phyloP scores from a whole-genome alignment of 2,113 vertebrate species.

The Semnornis frantzii region DNA sequence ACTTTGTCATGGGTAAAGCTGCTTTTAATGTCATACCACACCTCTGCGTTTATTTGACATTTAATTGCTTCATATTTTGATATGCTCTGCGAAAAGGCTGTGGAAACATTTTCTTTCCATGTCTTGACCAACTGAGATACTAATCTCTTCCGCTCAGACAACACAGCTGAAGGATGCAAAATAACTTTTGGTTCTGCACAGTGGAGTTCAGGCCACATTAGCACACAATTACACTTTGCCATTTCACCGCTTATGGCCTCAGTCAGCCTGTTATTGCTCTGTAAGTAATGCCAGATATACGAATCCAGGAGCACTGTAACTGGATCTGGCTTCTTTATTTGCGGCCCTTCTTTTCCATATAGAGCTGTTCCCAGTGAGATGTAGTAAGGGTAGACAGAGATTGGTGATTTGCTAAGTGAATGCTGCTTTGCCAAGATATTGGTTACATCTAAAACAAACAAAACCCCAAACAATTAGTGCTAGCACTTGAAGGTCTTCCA shows the following conservation, averaged over 20 bases:
- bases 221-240: conserved; percentile 69
- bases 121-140: conserved; percentile 62
- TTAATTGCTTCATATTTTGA: conserved; percentile 71
- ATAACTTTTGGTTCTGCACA: conserved; percentile 50
- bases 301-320: conserved; percentile 69
- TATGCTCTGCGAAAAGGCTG: conserved; percentile 63
- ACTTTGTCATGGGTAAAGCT: conserved; percentile 44
- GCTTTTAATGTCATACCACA: conserved; percentile 76
- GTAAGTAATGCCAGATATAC: conserved; percentile 77
- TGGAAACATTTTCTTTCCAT: conserved; percentile 76
- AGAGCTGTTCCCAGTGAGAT: conserved; percentile 79
- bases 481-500: background rate
- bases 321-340: conserved; percentile 78
- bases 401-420: conserved; percentile 60
- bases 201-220: conserved; percentile 57
- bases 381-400: conserved; percentile 86
- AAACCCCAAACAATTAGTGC: background rate
- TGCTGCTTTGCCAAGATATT: conserved; percentile 76
- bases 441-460: conserved; percentile 75
- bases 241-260: conserved; percentile 71
- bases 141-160: conserved; percentile 71
- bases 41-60: conserved; percentile 41
- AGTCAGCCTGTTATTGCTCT: conserved; percentile 33
- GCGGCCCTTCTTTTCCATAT: conserved; percentile 83
- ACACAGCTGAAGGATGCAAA: conserved; percentile 70